Percentiles rank a stretch among this genome's conserved stretches.
These are phyloP conservation scores for Apostichopus leukothele DNA, from an alignment of 53 echinoderm and acorn worm genomes.

Conservation along the genomic window DNA sequence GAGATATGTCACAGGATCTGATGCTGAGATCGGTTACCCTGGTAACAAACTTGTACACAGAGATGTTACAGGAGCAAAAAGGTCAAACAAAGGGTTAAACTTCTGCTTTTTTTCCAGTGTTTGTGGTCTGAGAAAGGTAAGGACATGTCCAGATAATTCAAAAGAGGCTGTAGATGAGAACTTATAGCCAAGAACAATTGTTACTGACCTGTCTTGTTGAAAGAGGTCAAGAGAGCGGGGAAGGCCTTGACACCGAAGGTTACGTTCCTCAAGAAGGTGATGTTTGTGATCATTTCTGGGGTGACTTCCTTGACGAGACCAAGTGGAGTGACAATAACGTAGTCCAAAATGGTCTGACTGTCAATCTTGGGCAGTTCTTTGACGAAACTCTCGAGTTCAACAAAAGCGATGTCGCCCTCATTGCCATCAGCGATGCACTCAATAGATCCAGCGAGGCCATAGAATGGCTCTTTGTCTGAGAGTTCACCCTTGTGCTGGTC, in stretches of 20 bases:
- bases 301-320: slow-evolving; percentile 23
- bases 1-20: too few relatives aligned
- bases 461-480: not conserved
- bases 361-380: not conserved
- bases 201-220: slow-evolving; percentile 76
- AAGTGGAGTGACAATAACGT: slow-evolving; percentile 30
- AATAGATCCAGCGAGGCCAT: not conserved
- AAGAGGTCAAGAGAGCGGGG: slow-evolving; percentile 75
- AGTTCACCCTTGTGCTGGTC: slow-evolving; percentile 12
- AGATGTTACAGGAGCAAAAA: too few relatives aligned
- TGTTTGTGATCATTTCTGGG: slow-evolving; percentile 51
- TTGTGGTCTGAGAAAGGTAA: too few relatives aligned
- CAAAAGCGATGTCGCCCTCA: slow-evolving; percentile 19
- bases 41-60: too few relatives aligned
- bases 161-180: too few relatives aligned
- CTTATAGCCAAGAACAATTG: not conserved
- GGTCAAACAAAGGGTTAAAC: too few relatives aligned
- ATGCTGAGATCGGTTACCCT: too few relatives aligned
- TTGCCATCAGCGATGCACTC: not conserved
- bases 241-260: slow-evolving; percentile 73
- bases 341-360: not conserved
- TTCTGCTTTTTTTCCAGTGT: too few relatives aligned
- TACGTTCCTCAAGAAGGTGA: slow-evolving; percentile 24
- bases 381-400: slow-evolving; percentile 6
- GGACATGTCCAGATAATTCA: too few relatives aligned